These are phyloP conservation scores for Triops longicaudatus DNA, from an alignment of 1,140 invertebrate species.

Conservation along the genomic window DNA sequence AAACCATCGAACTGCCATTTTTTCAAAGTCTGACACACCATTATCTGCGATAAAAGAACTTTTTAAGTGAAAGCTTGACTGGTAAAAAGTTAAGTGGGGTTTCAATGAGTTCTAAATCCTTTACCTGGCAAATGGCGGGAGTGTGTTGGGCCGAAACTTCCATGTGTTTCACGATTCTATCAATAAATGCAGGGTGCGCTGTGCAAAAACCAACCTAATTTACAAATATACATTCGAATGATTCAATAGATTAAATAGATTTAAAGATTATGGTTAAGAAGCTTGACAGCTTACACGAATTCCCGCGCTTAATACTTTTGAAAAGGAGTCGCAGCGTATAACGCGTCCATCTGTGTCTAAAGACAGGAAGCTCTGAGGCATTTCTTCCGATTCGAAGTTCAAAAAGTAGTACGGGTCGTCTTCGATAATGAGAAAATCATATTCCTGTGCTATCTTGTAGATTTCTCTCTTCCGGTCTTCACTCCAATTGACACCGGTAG, in stretches of 20 bases:
- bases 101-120: not conserved
- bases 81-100: not conserved
- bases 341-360: not conserved
- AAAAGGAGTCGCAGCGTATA: not conserved
- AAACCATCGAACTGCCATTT: not conserved
- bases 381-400: not conserved
- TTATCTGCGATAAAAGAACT: not conserved
- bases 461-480: not conserved
- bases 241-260: not conserved
- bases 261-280: no score
- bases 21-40: not conserved
- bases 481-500: not conserved
- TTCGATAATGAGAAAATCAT: not conserved
- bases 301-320: not conserved
- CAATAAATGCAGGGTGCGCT: not conserved
- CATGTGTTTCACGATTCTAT: not conserved
- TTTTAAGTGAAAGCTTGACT: not conserved
- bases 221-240: not conserved
- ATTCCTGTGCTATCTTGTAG: not conserved
- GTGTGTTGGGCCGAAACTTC: not conserved
- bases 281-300: not conserved
- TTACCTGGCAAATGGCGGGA: not conserved
- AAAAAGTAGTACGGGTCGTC: not conserved
- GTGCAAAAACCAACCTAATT: not conserved
- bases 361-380: not conserved